phyloP scores from a whole-genome alignment of 2,888 invertebrate species.

The Diloba caeruleocephala region DNA sequence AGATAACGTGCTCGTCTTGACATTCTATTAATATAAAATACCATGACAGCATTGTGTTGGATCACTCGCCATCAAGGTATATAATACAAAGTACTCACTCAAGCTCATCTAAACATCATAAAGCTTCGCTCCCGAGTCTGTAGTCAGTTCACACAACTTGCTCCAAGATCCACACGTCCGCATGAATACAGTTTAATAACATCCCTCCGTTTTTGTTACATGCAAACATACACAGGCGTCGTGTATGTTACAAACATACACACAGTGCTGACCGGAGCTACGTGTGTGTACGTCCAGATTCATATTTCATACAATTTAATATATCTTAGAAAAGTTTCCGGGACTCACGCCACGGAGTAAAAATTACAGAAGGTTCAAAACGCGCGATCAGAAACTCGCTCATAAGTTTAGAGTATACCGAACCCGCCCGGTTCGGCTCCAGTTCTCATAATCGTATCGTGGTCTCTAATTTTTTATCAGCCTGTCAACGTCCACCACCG shows the following conservation, averaged over 20 bases:
- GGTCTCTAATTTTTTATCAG: too few species aligned
- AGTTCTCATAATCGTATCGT: too few species aligned
- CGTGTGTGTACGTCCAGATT: constrained; percentile 41
- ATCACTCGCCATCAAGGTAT: too few species aligned
- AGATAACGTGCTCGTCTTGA: too few species aligned
- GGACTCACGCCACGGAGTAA: not conserved
- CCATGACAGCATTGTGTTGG: too few species aligned
- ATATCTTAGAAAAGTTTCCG: constrained; percentile 49
- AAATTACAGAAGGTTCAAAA: constrained; percentile 8
- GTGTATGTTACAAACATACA: not conserved
- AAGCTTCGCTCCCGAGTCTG: not conserved
- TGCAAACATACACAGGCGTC: not conserved
- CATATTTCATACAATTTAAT: constrained; percentile 56
- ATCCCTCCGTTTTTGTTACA: constrained; percentile 22
- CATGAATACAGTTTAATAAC: constrained; percentile 44
- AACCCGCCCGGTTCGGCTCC: too few species aligned
- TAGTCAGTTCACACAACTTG: not conserved
- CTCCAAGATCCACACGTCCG: constrained; percentile 3
- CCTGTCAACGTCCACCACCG: too few species aligned
- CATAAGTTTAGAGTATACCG: too few species aligned
- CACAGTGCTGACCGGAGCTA: constrained; percentile 14
- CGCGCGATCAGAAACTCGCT: not conserved
- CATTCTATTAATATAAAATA: too few species aligned
- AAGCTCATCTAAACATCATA: not conserved
- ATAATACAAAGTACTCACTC: not conserved